A percentile compares a stretch with the other conserved stretches of the same genome.
These are phyloP conservation scores for Caenorhabditis afra DNA, from an alignment of 2,888 invertebrate genomes.

Conservation along the genomic window DNA sequence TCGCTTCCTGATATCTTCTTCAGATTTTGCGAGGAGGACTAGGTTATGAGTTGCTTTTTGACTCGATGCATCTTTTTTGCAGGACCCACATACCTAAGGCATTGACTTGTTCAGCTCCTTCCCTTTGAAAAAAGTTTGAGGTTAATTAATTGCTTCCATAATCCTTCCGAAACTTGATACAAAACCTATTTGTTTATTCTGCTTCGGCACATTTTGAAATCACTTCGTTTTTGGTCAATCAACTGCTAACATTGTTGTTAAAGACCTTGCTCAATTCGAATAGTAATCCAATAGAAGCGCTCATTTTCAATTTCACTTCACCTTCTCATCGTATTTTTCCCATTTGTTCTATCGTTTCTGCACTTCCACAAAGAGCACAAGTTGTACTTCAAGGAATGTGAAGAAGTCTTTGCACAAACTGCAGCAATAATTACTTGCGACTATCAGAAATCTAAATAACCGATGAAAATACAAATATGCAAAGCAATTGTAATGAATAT, in stretches of 20 bases:
- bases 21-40: constrained; percentile 25
- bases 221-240: too few relatives aligned
- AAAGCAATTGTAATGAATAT: constrained; percentile 16
- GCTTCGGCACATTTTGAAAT: too few relatives aligned
- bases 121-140: neutral
- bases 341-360: constrained; percentile 8
- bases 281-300: constrained; percentile 58
- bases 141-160: too few relatives aligned
- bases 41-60: constrained; percentile 25
- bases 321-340: constrained; percentile 28
- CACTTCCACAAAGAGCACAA: constrained; percentile 8
- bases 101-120: too few relatives aligned
- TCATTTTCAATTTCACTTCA: constrained; percentile 51
- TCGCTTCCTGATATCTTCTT: constrained; percentile 14
- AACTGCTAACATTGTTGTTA: constrained; percentile 21
- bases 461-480: constrained; percentile 33
- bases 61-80: constrained; percentile 13
- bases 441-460: constrained; percentile 24
- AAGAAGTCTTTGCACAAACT: neutral
- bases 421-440: neutral
- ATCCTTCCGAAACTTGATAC: too few relatives aligned
- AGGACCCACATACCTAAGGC: too few relatives aligned
- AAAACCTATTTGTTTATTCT: neutral
- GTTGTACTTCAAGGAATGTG: constrained; percentile 12
- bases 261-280: constrained; percentile 45